Evolutionary conservation across 2,797 vertebrate genomes (phyloP).

Genomic region (Thaleichthys pacificus): DNA sequence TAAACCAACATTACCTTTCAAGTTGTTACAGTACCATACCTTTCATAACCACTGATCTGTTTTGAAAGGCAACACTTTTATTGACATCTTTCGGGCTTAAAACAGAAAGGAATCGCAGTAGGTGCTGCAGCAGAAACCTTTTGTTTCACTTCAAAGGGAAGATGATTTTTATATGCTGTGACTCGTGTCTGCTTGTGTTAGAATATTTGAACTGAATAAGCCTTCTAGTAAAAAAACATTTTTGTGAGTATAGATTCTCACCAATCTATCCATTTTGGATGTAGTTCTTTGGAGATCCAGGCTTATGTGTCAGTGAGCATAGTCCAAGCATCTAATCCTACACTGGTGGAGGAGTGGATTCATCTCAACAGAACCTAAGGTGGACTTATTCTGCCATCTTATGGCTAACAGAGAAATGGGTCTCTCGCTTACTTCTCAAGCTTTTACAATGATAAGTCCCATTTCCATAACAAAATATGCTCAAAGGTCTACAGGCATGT

Average conservation of each 20-base stretch:
- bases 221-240: too few relatives aligned
- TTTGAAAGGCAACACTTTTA: conserved; percentile 14
- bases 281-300: background rate
- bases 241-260: too few relatives aligned
- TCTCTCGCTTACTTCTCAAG: background rate
- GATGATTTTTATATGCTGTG: too few relatives aligned
- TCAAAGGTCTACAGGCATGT: too few relatives aligned
- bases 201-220: too few relatives aligned
- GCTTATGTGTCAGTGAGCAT: background rate
- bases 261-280: too few relatives aligned
- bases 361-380: background rate
- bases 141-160: background rate
- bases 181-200: too few relatives aligned
- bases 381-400: conserved; percentile 5
- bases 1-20: conserved; percentile 5
- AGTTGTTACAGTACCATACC: conserved; percentile 26
- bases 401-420: background rate
- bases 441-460: background rate
- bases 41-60: conserved; percentile 36
- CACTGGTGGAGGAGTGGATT: background rate
- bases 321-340: background rate
- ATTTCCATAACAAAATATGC: background rate
- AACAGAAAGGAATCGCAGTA: background rate
- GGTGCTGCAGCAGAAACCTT: too few relatives aligned
- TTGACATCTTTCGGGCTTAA: background rate